Evolutionary conservation across 1,140 invertebrate species (phyloP).

Genomic region (Dryas iulia): DNA sequence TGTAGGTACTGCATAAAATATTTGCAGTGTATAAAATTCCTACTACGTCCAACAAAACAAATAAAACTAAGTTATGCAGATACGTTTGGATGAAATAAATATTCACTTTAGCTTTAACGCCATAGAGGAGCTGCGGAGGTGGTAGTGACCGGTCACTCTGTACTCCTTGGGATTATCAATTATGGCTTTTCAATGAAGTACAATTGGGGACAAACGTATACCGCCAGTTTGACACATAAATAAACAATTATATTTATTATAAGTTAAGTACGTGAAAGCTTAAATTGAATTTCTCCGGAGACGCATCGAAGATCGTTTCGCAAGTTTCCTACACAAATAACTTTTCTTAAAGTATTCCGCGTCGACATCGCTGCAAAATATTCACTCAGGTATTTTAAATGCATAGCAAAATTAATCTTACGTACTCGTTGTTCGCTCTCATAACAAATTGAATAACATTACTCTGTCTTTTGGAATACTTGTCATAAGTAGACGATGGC

Average conservation of each 20-base stretch:
- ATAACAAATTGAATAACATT: background rate
- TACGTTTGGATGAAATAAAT: no score
- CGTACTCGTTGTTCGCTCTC: background rate
- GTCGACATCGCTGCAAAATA: background rate
- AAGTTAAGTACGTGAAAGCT: background rate
- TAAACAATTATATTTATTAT: background rate
- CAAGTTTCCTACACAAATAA: background rate
- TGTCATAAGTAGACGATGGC: no score
- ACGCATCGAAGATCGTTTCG: background rate
- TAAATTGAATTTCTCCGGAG: background rate
- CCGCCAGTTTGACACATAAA: no score
- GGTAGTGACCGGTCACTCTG: no score
- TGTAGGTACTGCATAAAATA: background rate
- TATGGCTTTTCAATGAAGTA: no score
- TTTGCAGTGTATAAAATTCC: background rate
- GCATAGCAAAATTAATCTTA: background rate
- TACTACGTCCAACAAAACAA: background rate
- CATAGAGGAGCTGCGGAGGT: no score
- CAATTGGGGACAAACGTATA: no score
- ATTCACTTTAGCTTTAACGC: no score
- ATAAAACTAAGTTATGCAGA: no score
- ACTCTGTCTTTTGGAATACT: no score
- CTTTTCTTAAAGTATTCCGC: background rate
- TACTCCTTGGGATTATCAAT: no score
- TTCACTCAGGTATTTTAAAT: background rate